These are phyloP conservation scores for Campoletis raptor DNA, from an alignment of 2,888 invertebrate genomes.

Conservation along the genomic window DNA sequence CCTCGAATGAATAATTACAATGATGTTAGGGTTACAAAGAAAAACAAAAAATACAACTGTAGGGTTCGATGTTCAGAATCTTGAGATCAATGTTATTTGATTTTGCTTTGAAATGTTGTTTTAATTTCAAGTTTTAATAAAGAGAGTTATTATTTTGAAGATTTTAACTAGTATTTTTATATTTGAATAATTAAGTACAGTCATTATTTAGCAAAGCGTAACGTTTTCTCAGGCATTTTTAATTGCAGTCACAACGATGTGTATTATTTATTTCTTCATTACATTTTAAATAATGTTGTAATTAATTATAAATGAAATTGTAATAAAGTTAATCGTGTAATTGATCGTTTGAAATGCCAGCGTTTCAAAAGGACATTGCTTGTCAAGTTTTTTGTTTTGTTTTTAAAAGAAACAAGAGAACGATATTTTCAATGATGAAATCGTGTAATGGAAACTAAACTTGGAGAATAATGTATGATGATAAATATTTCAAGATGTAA, in stretches of 20 bases:
- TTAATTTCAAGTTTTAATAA: not conserved
- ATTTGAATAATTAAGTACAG: not conserved
- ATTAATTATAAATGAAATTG: not conserved
- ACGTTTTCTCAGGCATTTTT: not conserved
- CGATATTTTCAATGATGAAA: constrained; percentile 1
- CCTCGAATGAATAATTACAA: not conserved
- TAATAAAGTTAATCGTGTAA: not conserved
- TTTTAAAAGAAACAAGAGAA: not conserved
- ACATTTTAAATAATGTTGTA: not conserved
- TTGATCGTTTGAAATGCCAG: not conserved
- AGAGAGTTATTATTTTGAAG: not conserved
- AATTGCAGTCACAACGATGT: not conserved
- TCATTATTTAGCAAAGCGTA: not conserved
- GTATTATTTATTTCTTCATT: constrained; percentile 25
- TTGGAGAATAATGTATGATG: not conserved
- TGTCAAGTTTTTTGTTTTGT: constrained; percentile 11
- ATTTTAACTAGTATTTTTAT: constrained; percentile 10
- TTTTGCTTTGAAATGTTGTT: not conserved
- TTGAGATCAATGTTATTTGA: constrained; percentile 10
- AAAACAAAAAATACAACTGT: not conserved
- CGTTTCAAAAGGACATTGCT: not conserved
- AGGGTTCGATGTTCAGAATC: not conserved
- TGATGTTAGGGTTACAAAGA: not conserved
- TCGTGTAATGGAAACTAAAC: not conserved
- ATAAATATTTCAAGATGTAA: not conserved